Conservation (phyloP, 2,797 vertebrate species). For the Margarornis squamiger region DNA sequence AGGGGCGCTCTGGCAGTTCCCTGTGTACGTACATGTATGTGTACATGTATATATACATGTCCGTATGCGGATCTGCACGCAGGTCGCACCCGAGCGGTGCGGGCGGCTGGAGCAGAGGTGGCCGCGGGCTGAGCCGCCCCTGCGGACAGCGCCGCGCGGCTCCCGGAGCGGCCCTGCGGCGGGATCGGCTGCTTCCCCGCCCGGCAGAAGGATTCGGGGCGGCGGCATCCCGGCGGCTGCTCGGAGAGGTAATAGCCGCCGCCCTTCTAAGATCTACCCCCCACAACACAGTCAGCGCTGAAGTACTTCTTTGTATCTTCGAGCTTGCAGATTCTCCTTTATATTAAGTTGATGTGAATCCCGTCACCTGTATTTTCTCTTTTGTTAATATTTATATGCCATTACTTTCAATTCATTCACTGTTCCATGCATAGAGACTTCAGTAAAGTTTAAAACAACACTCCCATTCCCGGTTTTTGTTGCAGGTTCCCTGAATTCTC, state of each 20-base stretch:
- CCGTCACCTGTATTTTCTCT: not conserved
- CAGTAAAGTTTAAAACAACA: not conserved
- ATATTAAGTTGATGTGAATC: not conserved
- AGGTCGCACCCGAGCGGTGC: not conserved
- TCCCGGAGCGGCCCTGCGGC: not conserved
- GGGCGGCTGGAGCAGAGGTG: not conserved
- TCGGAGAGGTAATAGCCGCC: no score
- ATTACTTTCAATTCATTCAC: not conserved
- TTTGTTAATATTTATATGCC: not conserved
- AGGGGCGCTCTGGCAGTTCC: not conserved
- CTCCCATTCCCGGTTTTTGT: not conserved
- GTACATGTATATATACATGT: accelerated
- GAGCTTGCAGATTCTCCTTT: not conserved
- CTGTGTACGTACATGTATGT: accelerated
- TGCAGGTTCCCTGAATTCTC: not conserved
- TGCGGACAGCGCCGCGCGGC: not conserved
- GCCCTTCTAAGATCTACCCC: not conserved
- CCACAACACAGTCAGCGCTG: not conserved
- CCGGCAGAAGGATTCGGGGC: not conserved
- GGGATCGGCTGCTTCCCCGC: accelerated
- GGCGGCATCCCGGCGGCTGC: not conserved
- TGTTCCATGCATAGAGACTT: not conserved
- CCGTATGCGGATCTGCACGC: accelerated
- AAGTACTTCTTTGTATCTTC: not conserved
- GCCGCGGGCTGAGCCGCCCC: not conserved